These are phyloP conservation scores for Puntigrus tetrazona DNA, from an alignment of 2,113 vertebrate genomes.

Conservation along the genomic window DNA sequence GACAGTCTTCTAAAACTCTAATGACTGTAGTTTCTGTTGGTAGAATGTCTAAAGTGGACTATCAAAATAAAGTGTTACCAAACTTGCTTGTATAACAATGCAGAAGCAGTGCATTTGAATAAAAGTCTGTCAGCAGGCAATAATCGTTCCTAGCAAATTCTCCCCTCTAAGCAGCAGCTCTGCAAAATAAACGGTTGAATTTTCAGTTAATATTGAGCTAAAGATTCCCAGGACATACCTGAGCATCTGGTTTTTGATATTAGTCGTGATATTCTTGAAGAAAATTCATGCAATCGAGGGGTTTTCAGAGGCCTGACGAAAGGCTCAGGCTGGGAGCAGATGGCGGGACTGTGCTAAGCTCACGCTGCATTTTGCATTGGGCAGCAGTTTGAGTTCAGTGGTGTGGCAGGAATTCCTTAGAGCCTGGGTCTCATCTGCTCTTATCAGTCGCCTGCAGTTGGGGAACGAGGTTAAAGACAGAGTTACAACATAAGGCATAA, in stretches of 20 bases:
- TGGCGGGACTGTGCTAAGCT: slow-evolving; percentile 25
- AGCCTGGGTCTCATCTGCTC: slow-evolving; percentile 50
- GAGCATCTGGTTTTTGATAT: slow-evolving; percentile 22
- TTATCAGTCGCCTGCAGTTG: slow-evolving; percentile 47
- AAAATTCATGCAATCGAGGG: background rate
- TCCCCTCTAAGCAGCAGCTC: background rate
- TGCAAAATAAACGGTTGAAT: background rate
- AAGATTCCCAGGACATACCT: slow-evolving; percentile 1
- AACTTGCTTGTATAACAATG: too few species aligned
- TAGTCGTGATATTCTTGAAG: background rate
- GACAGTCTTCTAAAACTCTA: too few species aligned
- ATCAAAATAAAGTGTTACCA: too few species aligned
- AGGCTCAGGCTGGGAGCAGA: slow-evolving; percentile 30
- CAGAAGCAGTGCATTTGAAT: background rate
- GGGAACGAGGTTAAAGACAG: slow-evolving; percentile 50
- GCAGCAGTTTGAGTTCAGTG: slow-evolving; percentile 33
- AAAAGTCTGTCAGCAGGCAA: background rate
- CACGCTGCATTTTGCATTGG: slow-evolving; percentile 38
- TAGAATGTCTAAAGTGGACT: too few species aligned
- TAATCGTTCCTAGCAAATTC: background rate
- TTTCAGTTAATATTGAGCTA: background rate
- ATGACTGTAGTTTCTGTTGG: too few species aligned
- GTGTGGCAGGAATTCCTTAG: slow-evolving; percentile 45
- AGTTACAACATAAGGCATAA: slow-evolving; percentile 43
- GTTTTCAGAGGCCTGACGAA: slow-evolving; percentile 32